Evolutionary conservation across 2,888 invertebrate species (phyloP), one percentile per base, ranked within the genome.

Genomic region (Chymomyza caudatula): DNA sequence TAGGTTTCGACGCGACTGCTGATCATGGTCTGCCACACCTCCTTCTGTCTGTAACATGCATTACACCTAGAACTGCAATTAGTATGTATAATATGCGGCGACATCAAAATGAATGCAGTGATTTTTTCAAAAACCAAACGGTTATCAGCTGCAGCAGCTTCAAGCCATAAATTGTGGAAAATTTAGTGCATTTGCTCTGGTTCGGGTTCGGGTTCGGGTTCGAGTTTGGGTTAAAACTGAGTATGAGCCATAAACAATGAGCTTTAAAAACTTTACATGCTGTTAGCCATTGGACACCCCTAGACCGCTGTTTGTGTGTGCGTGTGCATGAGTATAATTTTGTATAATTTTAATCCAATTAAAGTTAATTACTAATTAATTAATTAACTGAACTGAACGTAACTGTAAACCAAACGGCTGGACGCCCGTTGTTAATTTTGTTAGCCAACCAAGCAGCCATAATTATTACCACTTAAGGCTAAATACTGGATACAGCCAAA

Each of bases 381-480:
- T 78, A 68, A 64, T 73, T 62, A 66, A 61, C 53, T 55, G 15
- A n/a, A n/a, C n/a, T 19, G 55, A 54, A 60, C 47, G 62, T 64
- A 64, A 69, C 69, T 79, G 77, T 67, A 67, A 77, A 65, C 65
- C 69, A 73, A 67, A 62, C 47, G 59, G 60, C 22, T 25, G 37
- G 20, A n/a, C n/a, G n/a, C n/a, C n/a, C n/a, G 55, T 55, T 55
- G 37, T 17, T 15, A 29, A 11, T 55, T 55, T 25, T 37, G 25
- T 25, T 53, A 54, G 66, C 57, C 63, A 63, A 17, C 61, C 63
- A 51, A 13, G 37, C 52, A 49, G 54, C 64, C 71, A 73, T 79
- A 83, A 86, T 83, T 81, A 87, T 79, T 83, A 76, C 79, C 81
- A 83, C 87, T 87, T 86, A 77, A 74, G 77, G 86, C 79, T 85